Conservation (phyloP, 2,113 vertebrate genomes). For the Echinops telfairi region DNA sequence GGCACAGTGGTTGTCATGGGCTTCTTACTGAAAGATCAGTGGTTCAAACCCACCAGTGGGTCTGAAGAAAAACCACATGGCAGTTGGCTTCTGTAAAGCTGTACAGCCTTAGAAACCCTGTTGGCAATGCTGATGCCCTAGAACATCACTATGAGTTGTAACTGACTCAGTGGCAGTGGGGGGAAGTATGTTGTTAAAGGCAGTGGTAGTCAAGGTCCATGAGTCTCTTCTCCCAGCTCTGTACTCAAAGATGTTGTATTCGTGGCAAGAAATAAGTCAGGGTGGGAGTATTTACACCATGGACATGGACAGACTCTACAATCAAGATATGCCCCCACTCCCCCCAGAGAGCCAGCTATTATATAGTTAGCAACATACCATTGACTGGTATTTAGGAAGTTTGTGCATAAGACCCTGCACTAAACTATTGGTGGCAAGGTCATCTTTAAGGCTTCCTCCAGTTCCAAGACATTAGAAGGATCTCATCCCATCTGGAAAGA, state of each 20-base stretch:
- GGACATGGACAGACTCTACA: conserved; percentile 23
- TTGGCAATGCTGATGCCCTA: too few species aligned
- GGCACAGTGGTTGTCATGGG: too few species aligned
- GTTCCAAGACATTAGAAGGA: not conserved
- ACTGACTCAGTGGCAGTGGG: too few species aligned
- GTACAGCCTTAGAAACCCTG: too few species aligned
- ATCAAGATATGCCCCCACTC: not conserved
- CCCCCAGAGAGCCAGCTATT: conserved; percentile 1
- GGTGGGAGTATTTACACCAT: not conserved
- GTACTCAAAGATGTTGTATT: not conserved
- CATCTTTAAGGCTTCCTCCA: not conserved
- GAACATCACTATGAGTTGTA: too few species aligned
- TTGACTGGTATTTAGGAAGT: not conserved
- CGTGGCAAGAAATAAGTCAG: conserved; percentile 3
- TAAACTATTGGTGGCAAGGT: conserved; percentile 1
- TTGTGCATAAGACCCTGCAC: not conserved
- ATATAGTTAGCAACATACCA: not conserved
- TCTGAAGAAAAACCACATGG: too few species aligned
- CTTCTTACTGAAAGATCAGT: too few species aligned
- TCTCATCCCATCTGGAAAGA: not conserved
- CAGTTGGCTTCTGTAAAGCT: too few species aligned
- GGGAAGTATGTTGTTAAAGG: not conserved
- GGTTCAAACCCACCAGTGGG: too few species aligned
- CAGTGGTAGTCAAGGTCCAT: not conserved
- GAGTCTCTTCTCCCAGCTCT: conserved; percentile 21